These are phyloP conservation scores for Pollicipes pollicipes DNA, from an alignment of 1,140 invertebrate genomes.

Conservation along the genomic window DNA sequence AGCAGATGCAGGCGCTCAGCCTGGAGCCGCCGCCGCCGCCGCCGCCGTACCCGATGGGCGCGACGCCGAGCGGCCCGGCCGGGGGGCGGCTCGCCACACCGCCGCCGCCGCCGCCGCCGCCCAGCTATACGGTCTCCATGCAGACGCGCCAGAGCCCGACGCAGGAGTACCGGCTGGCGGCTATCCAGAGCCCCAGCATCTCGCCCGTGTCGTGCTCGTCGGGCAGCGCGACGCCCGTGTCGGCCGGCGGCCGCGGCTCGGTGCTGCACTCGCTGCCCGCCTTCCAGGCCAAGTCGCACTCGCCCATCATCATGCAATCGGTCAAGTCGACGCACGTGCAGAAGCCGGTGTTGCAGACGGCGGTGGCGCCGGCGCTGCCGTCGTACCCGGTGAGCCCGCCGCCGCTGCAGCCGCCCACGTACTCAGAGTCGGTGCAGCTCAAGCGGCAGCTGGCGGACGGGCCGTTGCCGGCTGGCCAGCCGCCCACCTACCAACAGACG, in stretches of 20 bases:
- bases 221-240: constrained; percentile 5
- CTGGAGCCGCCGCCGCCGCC: constrained; percentile 55
- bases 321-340: constrained; percentile 87
- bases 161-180: constrained; percentile 47
- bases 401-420: constrained; percentile 26
- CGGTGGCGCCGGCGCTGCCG: constrained; percentile 66
- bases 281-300: constrained; percentile 61
- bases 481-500: constrained; percentile 19
- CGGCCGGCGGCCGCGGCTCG: constrained; percentile 3
- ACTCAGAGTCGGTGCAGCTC: constrained; percentile 28
- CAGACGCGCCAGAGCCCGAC: constrained; percentile 70
- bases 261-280: constrained; percentile 48
- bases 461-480: constrained; percentile 17
- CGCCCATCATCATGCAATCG: constrained; percentile 87
- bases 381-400: constrained; percentile 18
- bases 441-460: constrained; percentile 14
- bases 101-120: constrained; percentile 41
- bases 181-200: constrained; percentile 25
- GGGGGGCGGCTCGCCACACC: constrained; percentile 31
- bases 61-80: constrained; percentile 30
- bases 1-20: constrained; percentile 69
- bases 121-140: constrained; percentile 65
- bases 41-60: constrained; percentile 51
- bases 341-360: constrained; percentile 81
- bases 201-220: constrained; percentile 11